phyloP scores from a whole-genome alignment of 2,113 vertebrate genomes.

The Bufo bufo region DNA sequence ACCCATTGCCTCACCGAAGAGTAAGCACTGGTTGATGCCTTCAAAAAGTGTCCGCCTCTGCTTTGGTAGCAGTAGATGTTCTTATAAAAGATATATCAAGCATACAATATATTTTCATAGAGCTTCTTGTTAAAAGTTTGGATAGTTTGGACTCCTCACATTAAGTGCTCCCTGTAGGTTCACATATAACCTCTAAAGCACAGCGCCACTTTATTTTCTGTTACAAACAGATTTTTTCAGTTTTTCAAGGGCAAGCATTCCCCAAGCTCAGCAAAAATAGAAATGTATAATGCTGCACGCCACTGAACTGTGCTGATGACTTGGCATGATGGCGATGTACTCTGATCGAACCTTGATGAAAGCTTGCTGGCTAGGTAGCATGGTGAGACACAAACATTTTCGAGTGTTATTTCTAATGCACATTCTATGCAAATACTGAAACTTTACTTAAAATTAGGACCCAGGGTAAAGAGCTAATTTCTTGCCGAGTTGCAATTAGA shows the following conservation, averaged over 20 bases:
- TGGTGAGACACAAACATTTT: not conserved
- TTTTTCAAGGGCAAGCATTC: constrained; percentile 38
- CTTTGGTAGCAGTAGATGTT: no score
- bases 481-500: not conserved
- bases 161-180: not conserved
- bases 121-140: not conserved
- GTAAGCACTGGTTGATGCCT: not conserved
- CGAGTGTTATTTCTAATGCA: not conserved
- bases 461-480: not conserved
- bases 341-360: constrained; percentile 5
- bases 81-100: not conserved
- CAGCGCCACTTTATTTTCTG: not conserved
- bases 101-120: not conserved
- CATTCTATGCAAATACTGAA: not conserved
- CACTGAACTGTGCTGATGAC: constrained; percentile 41
- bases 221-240: constrained; percentile 2
- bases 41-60: not conserved
- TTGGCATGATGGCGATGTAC: not conserved
- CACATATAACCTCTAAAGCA: not conserved
- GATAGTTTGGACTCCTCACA: not conserved
- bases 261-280: constrained; percentile 34
- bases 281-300: constrained; percentile 20
- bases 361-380: not conserved
- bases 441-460: not conserved
- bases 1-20: not conserved